These are phyloP conservation scores for Drosophila nigromelanica DNA, from an alignment of 1,140 invertebrate genomes.

Conservation along the genomic window DNA sequence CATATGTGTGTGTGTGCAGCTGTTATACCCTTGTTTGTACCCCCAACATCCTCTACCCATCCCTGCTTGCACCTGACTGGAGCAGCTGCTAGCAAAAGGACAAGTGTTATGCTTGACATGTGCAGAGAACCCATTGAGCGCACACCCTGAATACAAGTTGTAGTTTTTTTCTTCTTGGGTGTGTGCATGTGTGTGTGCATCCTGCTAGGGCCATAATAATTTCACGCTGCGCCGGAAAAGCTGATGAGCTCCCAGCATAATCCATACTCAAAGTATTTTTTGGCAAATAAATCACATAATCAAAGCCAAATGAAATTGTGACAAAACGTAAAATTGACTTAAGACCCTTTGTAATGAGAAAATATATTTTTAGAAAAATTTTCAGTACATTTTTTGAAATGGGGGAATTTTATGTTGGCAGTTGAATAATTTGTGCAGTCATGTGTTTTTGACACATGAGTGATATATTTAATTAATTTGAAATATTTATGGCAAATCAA, in stretches of 20 bases:
- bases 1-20: constrained; percentile 11
- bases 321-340: background rate
- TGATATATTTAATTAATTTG: too few relatives aligned
- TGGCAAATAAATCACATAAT: constrained; percentile 11
- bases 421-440: too few relatives aligned
- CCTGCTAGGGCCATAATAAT: constrained; percentile 64
- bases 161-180: constrained; percentile 11
- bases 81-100: constrained; percentile 75
- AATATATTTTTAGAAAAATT: background rate
- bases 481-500: too few relatives aligned
- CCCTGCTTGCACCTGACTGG: constrained; percentile 47
- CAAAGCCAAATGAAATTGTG: constrained; percentile 13
- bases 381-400: background rate
- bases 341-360: background rate
- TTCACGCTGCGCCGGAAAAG: constrained; percentile 58
- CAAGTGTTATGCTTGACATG: constrained; percentile 79
- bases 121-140: constrained; percentile 50
- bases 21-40: background rate
- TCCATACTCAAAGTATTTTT: background rate
- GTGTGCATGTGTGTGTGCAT: constrained; percentile 21
- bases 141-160: constrained; percentile 37
- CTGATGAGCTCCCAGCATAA: constrained; percentile 5
- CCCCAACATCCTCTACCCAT: background rate
- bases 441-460: too few relatives aligned
- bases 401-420: too few relatives aligned